A percentile compares a stretch with the other conserved stretches of the same genome.
Conservation (phyloP, 2,113 vertebrate genomes). For the Gallinago paraguaiae region DNA sequence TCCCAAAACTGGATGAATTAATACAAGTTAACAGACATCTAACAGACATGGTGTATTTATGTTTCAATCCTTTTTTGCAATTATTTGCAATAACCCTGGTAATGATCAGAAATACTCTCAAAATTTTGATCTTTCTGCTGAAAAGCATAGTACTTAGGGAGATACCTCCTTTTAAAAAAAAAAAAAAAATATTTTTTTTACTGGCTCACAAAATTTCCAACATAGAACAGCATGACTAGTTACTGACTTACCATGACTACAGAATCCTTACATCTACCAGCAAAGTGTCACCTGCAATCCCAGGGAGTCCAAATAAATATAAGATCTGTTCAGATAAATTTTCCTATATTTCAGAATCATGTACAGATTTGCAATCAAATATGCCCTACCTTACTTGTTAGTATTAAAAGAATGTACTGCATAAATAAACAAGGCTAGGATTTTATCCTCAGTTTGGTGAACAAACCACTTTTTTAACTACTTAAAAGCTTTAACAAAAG, state of each 20-base stretch:
- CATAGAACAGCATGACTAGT: neutral
- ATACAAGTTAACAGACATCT: neutral
- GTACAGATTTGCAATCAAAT: neutral
- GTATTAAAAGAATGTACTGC: neutral
- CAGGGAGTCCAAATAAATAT: neutral
- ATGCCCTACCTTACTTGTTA: neutral
- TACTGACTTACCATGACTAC: neutral
- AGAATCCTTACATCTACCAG: neutral
- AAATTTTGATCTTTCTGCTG: neutral
- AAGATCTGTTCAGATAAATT: neutral
- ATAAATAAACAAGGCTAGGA: neutral
- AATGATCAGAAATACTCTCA: fast-evolving
- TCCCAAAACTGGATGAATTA: neutral
- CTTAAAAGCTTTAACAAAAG: neutral
- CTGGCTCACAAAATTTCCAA: neutral
- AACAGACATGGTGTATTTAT: neutral
- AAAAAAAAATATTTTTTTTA: neutral
- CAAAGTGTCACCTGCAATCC: neutral
- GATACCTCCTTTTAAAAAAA: fast-evolving
- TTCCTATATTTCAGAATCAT: neutral
- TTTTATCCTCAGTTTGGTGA: neutral
- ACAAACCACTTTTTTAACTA: neutral
- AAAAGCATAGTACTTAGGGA: neutral
- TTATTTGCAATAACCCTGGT: neutral
- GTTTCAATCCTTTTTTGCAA: neutral